Conservation (phyloP, 2,113 vertebrate genomes). For the Thomomys bottae region DNA sequence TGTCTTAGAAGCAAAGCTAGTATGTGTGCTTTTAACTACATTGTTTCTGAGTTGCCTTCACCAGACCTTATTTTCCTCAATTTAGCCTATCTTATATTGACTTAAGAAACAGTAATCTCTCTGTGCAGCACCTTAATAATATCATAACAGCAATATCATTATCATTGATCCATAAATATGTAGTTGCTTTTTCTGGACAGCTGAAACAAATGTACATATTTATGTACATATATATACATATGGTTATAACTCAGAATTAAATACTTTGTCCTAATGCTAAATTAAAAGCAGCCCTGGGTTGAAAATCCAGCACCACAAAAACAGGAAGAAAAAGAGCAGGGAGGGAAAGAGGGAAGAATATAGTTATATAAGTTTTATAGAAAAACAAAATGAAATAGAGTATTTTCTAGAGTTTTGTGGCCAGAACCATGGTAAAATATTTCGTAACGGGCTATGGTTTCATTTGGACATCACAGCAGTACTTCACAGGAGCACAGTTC, state of each 20-base stretch:
- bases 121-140: too few relatives aligned
- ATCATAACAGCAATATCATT: too few relatives aligned
- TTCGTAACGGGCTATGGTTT: background rate
- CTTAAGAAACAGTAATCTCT: too few relatives aligned
- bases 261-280: slow-evolving; percentile 28
- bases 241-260: too few relatives aligned
- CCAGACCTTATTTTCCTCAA: too few relatives aligned
- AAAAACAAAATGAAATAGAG: background rate
- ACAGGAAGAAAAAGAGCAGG: background rate
- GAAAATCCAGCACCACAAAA: background rate
- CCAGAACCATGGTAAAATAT: background rate
- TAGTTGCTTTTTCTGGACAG: background rate
- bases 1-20: too few relatives aligned
- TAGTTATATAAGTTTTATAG: background rate
- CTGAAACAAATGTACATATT: too few relatives aligned
- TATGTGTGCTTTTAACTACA: too few relatives aligned
- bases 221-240: too few relatives aligned
- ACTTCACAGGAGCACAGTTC: background rate
- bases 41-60: too few relatives aligned
- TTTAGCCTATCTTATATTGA: too few relatives aligned
- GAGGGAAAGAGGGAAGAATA: too few relatives aligned
- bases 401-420: background rate
- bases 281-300: slow-evolving; percentile 32
- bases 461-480: background rate
- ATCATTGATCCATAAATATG: background rate